Conservation (phyloP, 2,888 invertebrate species). For the Trissolcus japonicus region DNA sequence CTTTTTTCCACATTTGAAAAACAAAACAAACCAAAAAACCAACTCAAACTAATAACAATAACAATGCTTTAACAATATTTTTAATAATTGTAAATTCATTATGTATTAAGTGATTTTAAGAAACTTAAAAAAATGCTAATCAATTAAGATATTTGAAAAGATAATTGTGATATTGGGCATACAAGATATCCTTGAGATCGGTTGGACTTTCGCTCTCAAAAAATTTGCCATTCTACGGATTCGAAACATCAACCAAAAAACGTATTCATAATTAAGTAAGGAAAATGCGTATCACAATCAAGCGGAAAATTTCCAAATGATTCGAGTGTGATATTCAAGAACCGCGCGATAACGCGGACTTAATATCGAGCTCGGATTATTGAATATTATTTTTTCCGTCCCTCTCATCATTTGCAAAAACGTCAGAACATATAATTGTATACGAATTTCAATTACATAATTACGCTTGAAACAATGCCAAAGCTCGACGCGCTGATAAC, state of each 20-base stretch:
- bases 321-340: slow-evolving; percentile 24
- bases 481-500: slow-evolving; percentile 11
- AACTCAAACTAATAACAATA: too few relatives aligned
- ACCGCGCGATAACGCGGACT: slow-evolving; percentile 26
- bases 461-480: slow-evolving; percentile 2
- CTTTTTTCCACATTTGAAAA: too few relatives aligned
- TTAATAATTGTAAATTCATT: too few relatives aligned
- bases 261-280: slow-evolving; percentile 35
- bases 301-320: slow-evolving; percentile 39
- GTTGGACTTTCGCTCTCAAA: slow-evolving; percentile 42
- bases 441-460: slow-evolving; percentile 20
- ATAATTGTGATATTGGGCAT: slow-evolving; percentile 16
- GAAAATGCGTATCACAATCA: slow-evolving; percentile 28
- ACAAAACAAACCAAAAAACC: too few relatives aligned
- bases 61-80: too few relatives aligned
- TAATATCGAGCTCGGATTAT: slow-evolving; percentile 17
- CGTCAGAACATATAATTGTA: too few relatives aligned
- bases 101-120: too few relatives aligned
- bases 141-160: not conserved
- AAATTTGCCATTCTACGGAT: slow-evolving; percentile 23
- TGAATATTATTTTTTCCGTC: slow-evolving; percentile 8
- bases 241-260: slow-evolving; percentile 19
- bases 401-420: slow-evolving; percentile 5
- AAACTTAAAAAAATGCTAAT: not conserved
- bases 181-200: slow-evolving; percentile 28